Conservation (phyloP, 1,140 invertebrate genomes). For the Drosophila simulans region DNA sequence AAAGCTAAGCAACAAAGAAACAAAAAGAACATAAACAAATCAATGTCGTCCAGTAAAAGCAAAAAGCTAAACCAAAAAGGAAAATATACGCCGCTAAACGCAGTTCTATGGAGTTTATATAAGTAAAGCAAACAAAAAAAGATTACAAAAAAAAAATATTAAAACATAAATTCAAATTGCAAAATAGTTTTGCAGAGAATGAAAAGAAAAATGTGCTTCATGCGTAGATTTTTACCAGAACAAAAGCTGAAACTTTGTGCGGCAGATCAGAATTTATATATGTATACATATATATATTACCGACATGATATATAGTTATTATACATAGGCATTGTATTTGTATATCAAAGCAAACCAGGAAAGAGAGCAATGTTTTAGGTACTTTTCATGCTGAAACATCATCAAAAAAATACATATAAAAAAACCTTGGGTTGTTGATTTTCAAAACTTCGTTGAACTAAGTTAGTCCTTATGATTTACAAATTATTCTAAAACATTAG, state of each 20-base stretch:
- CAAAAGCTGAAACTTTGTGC: slow-evolving; percentile 77
- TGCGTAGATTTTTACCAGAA: slow-evolving; percentile 81
- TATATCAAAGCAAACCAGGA: slow-evolving; percentile 63
- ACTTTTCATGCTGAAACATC: slow-evolving; percentile 57
- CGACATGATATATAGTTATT: slow-evolving; percentile 67
- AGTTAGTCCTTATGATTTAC: slow-evolving; percentile 47
- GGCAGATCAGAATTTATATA: slow-evolving; percentile 75
- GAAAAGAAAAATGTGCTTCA: slow-evolving; percentile 63
- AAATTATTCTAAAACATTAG: slow-evolving; percentile 47
- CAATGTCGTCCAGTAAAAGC: slow-evolving; percentile 71
- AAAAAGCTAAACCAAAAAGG: slow-evolving; percentile 49
- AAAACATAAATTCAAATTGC: slow-evolving; percentile 61
- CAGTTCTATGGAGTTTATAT: slow-evolving; percentile 62
- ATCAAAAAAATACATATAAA: slow-evolving; percentile 22
- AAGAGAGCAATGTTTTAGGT: slow-evolving; percentile 70
- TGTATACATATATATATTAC: slow-evolving; percentile 35
- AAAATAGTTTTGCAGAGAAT: slow-evolving; percentile 60
- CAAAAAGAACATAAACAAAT: slow-evolving; percentile 55
- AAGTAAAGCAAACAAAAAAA: slow-evolving; percentile 41
- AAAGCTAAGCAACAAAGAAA: slow-evolving; percentile 64
- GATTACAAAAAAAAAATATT: slow-evolving; percentile 19
- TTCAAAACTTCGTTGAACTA: slow-evolving; percentile 43
- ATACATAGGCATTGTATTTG: slow-evolving; percentile 75
- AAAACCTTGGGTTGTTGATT: slow-evolving; percentile 46
- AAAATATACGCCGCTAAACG: slow-evolving; percentile 57